These are phyloP conservation scores for Chromoteleia sp. DNA, from an alignment of 2,888 invertebrate genomes.

Conservation along the genomic window DNA sequence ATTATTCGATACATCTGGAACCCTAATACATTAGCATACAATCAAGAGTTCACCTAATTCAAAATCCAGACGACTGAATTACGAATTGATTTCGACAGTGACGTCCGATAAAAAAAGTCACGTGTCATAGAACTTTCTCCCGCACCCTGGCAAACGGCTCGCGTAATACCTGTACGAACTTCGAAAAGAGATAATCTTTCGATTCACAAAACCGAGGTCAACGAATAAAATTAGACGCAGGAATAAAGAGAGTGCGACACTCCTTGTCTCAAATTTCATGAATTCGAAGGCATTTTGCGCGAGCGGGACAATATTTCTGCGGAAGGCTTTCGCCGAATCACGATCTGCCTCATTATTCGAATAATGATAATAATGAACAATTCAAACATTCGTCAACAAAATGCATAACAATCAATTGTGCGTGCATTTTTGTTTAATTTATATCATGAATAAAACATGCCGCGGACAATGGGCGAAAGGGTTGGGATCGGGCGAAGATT, in stretches of 20 bases:
- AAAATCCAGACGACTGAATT: slow-evolving; percentile 2
- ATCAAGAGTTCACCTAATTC: slow-evolving; percentile 16
- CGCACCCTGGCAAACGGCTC: neutral
- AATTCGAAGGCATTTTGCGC: slow-evolving; percentile 1
- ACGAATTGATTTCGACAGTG: slow-evolving; percentile 8
- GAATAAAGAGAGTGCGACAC: slow-evolving; percentile 16
- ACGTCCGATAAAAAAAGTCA: slow-evolving; percentile 4
- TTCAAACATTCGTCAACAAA: slow-evolving; percentile 44
- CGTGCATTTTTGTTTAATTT: slow-evolving; percentile 47
- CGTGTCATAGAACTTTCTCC: slow-evolving; percentile 22
- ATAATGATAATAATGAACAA: slow-evolving; percentile 52
- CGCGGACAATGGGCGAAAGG: slow-evolving; percentile 43
- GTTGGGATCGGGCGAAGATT: slow-evolving; percentile 21
- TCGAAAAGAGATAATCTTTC: slow-evolving; percentile 27
- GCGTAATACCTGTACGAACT: slow-evolving; percentile 14
- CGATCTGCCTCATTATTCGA: slow-evolving; percentile 49
- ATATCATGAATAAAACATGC: slow-evolving; percentile 47
- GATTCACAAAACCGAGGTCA: slow-evolving; percentile 5
- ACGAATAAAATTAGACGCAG: slow-evolving; percentile 37
- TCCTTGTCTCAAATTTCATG: slow-evolving; percentile 16
- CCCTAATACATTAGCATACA: slow-evolving; percentile 25
- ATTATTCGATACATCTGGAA: slow-evolving; percentile 7
- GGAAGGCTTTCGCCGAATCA: slow-evolving; percentile 23
- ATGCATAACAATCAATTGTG: slow-evolving; percentile 43
- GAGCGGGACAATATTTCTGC: slow-evolving; percentile 9